A percentile compares a stretch with the other conserved stretches of the same genome.
phyloP scores from a whole-genome alignment of 2,797 vertebrate genomes.

The Australoheros facetus region DNA sequence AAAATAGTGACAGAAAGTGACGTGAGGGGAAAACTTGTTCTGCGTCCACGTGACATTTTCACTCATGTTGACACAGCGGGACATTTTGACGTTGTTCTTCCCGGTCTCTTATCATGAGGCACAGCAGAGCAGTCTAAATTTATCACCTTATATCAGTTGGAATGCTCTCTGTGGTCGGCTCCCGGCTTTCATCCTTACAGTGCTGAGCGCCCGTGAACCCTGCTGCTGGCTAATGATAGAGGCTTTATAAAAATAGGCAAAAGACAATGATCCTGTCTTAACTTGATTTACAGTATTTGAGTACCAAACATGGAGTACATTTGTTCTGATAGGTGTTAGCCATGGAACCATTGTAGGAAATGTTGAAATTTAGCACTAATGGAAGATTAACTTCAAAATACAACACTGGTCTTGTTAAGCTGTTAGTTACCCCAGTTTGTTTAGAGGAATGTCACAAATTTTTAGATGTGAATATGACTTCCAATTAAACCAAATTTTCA shows the following conservation, averaged over 20 bases:
- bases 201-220: conserved; percentile 57
- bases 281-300: conserved; percentile 59
- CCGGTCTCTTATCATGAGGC: conserved; percentile 74
- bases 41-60: conserved; percentile 56
- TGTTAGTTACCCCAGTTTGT: conserved; percentile 27
- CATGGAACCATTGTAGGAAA: conserved; percentile 11
- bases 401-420: conserved; percentile 35
- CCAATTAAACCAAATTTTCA: background rate
- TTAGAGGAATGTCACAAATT: background rate
- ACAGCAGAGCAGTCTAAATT: conserved; percentile 78
- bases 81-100: conserved; percentile 51
- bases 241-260: conserved; percentile 71
- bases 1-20: conserved; percentile 56
- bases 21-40: conserved; percentile 37
- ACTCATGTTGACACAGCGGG: conserved; percentile 44
- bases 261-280: conserved; percentile 67
- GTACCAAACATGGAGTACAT: conserved; percentile 4
- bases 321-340: conserved; percentile 13
- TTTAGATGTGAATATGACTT: background rate
- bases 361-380: conserved; percentile 21
- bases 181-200: conserved; percentile 65
- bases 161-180: conserved; percentile 74
- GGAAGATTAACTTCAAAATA: conserved; percentile 41
- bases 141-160: conserved; percentile 78
- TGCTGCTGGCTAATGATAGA: conserved; percentile 48